Evolutionary conservation across 2,888 invertebrate genomes (phyloP).

Genomic region (Ischnus inquisitorius): DNA sequence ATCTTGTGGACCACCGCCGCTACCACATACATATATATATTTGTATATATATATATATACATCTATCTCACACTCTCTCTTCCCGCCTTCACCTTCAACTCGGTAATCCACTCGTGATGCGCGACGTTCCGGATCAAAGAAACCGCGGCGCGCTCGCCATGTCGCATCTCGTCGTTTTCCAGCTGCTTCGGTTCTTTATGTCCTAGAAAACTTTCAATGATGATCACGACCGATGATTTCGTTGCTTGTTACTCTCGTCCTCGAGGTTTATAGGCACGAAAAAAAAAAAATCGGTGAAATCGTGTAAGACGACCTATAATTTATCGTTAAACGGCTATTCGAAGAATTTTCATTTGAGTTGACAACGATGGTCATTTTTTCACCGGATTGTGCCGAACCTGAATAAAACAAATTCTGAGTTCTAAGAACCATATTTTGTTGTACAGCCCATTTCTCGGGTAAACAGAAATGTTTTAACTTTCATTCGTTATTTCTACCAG

Average conservation of each 20-base stretch:
- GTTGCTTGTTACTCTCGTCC: not conserved
- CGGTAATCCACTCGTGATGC: constrained; percentile 67
- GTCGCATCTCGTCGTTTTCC: constrained; percentile 54
- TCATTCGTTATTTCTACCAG: too few relatives aligned
- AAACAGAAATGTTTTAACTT: too few relatives aligned
- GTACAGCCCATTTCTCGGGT: too few relatives aligned
- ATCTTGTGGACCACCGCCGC: constrained; percentile 56
- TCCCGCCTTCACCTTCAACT: constrained; percentile 56
- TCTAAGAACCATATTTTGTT: too few relatives aligned
- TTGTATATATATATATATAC: too few relatives aligned
- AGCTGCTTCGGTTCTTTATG: constrained; percentile 44
- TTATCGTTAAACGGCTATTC: not conserved
- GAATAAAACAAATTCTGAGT: too few relatives aligned
- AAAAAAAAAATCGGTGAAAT: not conserved
- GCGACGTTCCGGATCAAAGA: constrained; percentile 64
- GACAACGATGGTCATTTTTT: too few relatives aligned
- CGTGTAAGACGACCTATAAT: not conserved
- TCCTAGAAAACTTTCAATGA: constrained; percentile 28
- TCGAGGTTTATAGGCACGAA: not conserved
- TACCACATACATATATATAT: not conserved
- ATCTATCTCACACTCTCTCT: constrained; percentile 16
- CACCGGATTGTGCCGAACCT: too few relatives aligned
- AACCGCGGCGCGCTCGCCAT: constrained; percentile 35
- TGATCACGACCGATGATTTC: not conserved
- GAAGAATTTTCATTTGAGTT: not conserved